Percentiles rank a stretch among this genome's conserved stretches.
Conservation (phyloP, 2,797 vertebrate genomes). For the Poeciliopsis presidionis region DNA sequence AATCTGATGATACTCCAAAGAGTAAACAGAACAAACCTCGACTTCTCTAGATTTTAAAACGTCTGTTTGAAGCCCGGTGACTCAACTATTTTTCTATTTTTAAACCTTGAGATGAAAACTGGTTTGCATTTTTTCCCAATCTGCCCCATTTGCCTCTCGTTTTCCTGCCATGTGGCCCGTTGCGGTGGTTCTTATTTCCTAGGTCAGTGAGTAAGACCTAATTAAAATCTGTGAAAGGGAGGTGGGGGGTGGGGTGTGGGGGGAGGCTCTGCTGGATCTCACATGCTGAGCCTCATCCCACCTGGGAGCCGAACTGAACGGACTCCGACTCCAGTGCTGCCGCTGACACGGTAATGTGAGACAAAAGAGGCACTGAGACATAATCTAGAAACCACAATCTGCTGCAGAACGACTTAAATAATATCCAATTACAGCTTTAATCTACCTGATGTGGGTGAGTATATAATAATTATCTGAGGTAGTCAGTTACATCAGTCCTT, state of each 20-base stretch:
- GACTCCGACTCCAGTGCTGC: constrained; percentile 40
- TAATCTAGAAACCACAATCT: constrained; percentile 6
- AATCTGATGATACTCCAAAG: neutral
- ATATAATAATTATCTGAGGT: constrained; percentile 12
- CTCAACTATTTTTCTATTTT: constrained; percentile 53
- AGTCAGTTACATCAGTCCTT: constrained; percentile 47
- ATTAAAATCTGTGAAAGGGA: constrained; percentile 44
- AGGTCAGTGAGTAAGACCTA: constrained; percentile 54
- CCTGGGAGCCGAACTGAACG: constrained; percentile 53
- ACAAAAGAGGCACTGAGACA: constrained; percentile 21
- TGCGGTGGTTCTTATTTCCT: constrained; percentile 27
- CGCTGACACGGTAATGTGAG: constrained; percentile 31
- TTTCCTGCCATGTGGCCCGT: constrained; percentile 10
- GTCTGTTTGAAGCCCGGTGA: constrained; percentile 33
- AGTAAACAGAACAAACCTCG: constrained; percentile 4
- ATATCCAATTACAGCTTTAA: constrained; percentile 1
- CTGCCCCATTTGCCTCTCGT: constrained; percentile 31
- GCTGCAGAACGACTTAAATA: neutral
- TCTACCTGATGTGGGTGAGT: constrained; percentile 17
- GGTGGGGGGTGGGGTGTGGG: no score
- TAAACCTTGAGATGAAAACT: constrained; percentile 39
- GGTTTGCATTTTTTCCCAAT: constrained; percentile 30
- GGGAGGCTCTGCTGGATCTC: constrained; percentile 24
- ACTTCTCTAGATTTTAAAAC: neutral
- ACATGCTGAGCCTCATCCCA: constrained; percentile 41